Conservation (phyloP, 1,140 invertebrate genomes). For the Tetragonula clypearis region DNA sequence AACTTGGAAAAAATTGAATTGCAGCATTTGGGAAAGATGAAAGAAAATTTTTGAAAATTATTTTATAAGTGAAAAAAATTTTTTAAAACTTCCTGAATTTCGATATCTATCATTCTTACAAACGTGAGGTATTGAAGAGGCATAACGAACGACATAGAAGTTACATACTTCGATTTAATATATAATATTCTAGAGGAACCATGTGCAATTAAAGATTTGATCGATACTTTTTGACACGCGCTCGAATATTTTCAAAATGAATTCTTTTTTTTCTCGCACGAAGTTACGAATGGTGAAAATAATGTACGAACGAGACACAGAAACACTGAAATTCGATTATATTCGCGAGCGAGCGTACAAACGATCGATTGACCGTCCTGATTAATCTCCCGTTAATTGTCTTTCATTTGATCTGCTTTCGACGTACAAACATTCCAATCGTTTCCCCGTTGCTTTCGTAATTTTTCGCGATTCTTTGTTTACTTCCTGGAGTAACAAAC, state of each 20-base stretch:
- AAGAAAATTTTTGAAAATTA: too few relatives aligned
- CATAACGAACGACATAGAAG: too few relatives aligned
- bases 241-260: background rate
- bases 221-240: background rate
- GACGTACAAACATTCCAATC: background rate
- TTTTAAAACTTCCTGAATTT: too few relatives aligned
- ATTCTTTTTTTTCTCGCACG: background rate
- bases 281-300: background rate
- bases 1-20: too few relatives aligned
- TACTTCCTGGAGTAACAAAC: background rate
- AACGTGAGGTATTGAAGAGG: too few relatives aligned
- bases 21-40: too few relatives aligned
- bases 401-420: background rate
- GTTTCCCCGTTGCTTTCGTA: background rate
- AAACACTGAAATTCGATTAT: slow-evolving; percentile 6
- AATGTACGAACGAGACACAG: background rate
- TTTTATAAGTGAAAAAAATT: too few relatives aligned
- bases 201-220: background rate
- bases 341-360: background rate
- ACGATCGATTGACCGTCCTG: background rate
- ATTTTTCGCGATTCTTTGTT: slow-evolving; percentile 5
- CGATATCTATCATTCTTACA: too few relatives aligned
- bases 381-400: slow-evolving; percentile 11
- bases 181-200: too few relatives aligned
- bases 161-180: too few relatives aligned